A percentile compares a stretch with the other conserved stretches of the same genome.
Evolutionary conservation across 2,113 vertebrate genomes (phyloP).

Genomic region (Labeo catla): DNA sequence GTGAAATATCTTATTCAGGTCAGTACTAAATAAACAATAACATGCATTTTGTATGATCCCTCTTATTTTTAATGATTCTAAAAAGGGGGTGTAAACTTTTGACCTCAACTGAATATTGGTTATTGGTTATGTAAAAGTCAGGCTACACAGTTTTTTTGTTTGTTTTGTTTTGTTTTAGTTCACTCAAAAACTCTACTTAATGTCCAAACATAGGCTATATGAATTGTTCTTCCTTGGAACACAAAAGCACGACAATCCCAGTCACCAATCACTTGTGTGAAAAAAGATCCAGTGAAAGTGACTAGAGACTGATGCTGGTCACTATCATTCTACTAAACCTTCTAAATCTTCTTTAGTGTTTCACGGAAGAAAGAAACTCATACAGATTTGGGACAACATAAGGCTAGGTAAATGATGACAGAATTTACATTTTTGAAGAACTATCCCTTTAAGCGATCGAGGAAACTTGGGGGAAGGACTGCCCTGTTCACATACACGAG

Average conservation of each 20-base stretch:
- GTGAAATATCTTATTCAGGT: too few relatives aligned
- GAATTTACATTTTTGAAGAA: neutral
- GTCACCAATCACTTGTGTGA: neutral
- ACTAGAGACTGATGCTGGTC: neutral
- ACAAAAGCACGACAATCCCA: neutral
- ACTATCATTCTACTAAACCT: neutral
- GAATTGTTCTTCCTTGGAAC: neutral
- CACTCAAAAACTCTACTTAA: too few relatives aligned
- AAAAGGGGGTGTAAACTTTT: too few relatives aligned
- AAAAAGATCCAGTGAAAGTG: neutral
- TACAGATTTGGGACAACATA: neutral
- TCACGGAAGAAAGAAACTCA: accelerated
- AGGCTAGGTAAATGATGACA: neutral
- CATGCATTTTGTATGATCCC: too few relatives aligned
- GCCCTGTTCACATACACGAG: neutral
- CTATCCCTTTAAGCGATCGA: neutral
- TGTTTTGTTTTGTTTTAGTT: too few relatives aligned
- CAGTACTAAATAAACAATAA: too few relatives aligned
- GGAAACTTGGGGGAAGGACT: neutral
- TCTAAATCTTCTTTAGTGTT: neutral
- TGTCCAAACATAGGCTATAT: too few relatives aligned
- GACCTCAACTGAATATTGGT: too few relatives aligned
- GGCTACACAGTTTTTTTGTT: too few relatives aligned
- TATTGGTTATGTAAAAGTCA: too few relatives aligned
- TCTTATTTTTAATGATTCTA: too few relatives aligned